phyloP scores from a whole-genome alignment of 1,140 invertebrate species.

The Drosophila gunungcola region DNA sequence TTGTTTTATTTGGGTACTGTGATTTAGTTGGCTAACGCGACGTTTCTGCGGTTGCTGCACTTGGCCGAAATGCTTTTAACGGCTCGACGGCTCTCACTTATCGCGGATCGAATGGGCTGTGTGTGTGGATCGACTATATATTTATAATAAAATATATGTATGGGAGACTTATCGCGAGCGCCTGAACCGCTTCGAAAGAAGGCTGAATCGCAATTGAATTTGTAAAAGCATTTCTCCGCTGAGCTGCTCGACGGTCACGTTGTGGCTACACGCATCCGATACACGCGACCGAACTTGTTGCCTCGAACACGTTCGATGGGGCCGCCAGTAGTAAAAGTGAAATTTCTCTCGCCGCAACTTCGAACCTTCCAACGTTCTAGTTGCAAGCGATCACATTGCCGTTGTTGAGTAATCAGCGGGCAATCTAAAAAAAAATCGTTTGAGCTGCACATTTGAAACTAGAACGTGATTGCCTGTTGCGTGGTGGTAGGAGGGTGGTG shows the following conservation, averaged over 20 bases:
- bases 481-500: background rate
- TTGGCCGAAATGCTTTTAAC: slow-evolving; percentile 57
- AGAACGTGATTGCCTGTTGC: slow-evolving; percentile 67
- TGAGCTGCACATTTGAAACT: slow-evolving; percentile 76
- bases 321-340: slow-evolving; percentile 62
- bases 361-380: slow-evolving; percentile 17
- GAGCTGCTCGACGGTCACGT: slow-evolving; percentile 66
- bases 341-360: slow-evolving; percentile 46
- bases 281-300: slow-evolving; percentile 62
- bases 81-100: slow-evolving; percentile 39
- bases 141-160: slow-evolving; percentile 5
- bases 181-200: slow-evolving; percentile 70
- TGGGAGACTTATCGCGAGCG: slow-evolving; percentile 36
- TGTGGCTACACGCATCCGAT: slow-evolving; percentile 65
- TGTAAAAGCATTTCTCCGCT: slow-evolving; percentile 79
- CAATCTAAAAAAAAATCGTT: slow-evolving; percentile 59
- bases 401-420: slow-evolving; percentile 71
- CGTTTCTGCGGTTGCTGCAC: slow-evolving; percentile 37
- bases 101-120: slow-evolving; percentile 15
- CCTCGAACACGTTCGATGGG: slow-evolving; percentile 46
- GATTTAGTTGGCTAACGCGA: slow-evolving; percentile 38
- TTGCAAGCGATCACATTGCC: slow-evolving; percentile 73
- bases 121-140: slow-evolving; percentile 2
- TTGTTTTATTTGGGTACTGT: slow-evolving; percentile 4
- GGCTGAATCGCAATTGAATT: slow-evolving; percentile 77